phyloP scores from a whole-genome alignment of 1,140 invertebrate species.

The Doryteuthis pealeii region DNA sequence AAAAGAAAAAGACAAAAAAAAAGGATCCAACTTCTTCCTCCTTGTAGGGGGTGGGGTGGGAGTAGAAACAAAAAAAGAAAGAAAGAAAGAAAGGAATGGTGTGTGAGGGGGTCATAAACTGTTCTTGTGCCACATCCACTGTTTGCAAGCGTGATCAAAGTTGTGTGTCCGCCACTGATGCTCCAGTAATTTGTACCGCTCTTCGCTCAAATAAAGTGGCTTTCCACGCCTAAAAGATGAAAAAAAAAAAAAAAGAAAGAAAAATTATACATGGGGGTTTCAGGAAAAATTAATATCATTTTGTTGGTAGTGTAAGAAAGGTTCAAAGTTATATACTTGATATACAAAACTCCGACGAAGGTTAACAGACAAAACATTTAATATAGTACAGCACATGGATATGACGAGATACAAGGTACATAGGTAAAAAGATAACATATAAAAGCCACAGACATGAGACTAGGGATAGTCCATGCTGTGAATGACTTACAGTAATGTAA shows the following conservation, averaged over 20 bases:
- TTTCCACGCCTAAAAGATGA: constrained; percentile 80
- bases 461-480: too few relatives aligned
- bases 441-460: too few relatives aligned
- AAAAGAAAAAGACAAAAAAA: neutral
- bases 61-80: neutral
- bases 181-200: constrained; percentile 86
- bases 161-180: constrained; percentile 94
- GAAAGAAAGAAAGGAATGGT: neutral
- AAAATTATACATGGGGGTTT: neutral
- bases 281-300: neutral
- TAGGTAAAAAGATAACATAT: too few relatives aligned
- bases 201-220: constrained; percentile 86
- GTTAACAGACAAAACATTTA: too few relatives aligned
- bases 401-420: too few relatives aligned
- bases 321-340: too few relatives aligned
- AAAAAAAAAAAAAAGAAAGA: neutral
- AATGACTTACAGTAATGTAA: too few relatives aligned
- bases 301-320: too few relatives aligned
- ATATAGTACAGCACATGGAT: too few relatives aligned
- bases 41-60: too few relatives aligned
- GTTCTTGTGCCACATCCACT: constrained; percentile 89
- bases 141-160: constrained; percentile 87
- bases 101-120: constrained; percentile 62
- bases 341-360: too few relatives aligned
- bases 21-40: too few relatives aligned